These are phyloP conservation scores for Coronaproctus castanopsis DNA, from an alignment of 2,888 invertebrate species.

Conservation along the genomic window DNA sequence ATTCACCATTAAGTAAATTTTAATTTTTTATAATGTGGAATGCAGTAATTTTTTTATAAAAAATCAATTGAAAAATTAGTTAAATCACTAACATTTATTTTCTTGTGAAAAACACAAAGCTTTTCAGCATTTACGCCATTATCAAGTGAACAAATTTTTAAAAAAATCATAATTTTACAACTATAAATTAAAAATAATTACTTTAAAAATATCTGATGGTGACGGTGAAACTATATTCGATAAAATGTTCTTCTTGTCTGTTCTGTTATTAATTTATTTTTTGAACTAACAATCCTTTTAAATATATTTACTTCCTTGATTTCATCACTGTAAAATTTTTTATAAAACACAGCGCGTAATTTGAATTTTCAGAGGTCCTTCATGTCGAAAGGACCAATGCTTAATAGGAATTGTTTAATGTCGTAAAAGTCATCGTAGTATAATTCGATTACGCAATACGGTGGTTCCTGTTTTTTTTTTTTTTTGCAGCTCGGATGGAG, in stretches of 20 bases:
- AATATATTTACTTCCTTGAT: not conserved
- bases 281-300: not conserved
- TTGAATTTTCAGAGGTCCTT: not conserved
- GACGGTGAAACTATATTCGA: not conserved
- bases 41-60: too few relatives aligned
- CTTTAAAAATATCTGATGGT: not conserved
- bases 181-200: not conserved
- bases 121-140: too few relatives aligned
- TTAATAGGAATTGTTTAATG: not conserved
- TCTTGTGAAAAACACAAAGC: not conserved
- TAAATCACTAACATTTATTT: not conserved
- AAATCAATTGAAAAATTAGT: not conserved
- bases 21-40: too few relatives aligned
- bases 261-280: not conserved
- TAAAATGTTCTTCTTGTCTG: not conserved
- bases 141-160: too few relatives aligned
- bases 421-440: not conserved
- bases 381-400: not conserved
- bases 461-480: not conserved
- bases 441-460: not conserved
- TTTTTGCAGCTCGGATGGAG: not conserved
- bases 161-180: too few relatives aligned
- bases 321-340: not conserved
- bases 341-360: not conserved
- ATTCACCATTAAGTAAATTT: too few relatives aligned